These are phyloP conservation scores for Ophion slaviceki DNA, from an alignment of 2,888 invertebrate genomes.

Conservation along the genomic window DNA sequence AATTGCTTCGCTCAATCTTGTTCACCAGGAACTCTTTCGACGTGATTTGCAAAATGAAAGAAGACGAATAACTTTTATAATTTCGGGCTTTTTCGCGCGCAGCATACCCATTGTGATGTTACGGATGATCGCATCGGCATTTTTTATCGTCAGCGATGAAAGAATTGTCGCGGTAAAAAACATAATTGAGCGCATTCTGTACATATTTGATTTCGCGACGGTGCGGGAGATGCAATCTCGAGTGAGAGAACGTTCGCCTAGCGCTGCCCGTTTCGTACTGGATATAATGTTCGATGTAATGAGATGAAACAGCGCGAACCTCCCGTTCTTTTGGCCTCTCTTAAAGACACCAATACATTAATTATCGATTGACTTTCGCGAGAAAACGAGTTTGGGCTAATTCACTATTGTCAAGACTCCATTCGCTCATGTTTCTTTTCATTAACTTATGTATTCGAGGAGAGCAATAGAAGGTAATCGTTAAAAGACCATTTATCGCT, in stretches of 20 bases:
- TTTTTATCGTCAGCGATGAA: slow-evolving; percentile 10
- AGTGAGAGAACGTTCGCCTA: slow-evolving; percentile 64
- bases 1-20: background rate
- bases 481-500: background rate
- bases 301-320: background rate
- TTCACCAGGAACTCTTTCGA: background rate
- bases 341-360: slow-evolving; percentile 70
- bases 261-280: slow-evolving; percentile 69
- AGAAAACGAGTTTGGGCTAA: slow-evolving; percentile 68
- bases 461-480: background rate
- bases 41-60: background rate
- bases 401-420: background rate
- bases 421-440: background rate
- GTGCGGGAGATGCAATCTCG: background rate
- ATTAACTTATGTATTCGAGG: background rate
- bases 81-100: background rate
- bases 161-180: slow-evolving; percentile 20
- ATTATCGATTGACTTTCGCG: slow-evolving; percentile 75
- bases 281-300: slow-evolving; percentile 57
- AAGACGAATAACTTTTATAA: background rate
- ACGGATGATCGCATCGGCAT: background rate
- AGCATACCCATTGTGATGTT: slow-evolving; percentile 28
- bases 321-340: slow-evolving; percentile 32
- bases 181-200: background rate
- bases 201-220: slow-evolving; percentile 12